phyloP scores from a whole-genome alignment of 2,888 invertebrate species.

The Tetropium fuscum region DNA sequence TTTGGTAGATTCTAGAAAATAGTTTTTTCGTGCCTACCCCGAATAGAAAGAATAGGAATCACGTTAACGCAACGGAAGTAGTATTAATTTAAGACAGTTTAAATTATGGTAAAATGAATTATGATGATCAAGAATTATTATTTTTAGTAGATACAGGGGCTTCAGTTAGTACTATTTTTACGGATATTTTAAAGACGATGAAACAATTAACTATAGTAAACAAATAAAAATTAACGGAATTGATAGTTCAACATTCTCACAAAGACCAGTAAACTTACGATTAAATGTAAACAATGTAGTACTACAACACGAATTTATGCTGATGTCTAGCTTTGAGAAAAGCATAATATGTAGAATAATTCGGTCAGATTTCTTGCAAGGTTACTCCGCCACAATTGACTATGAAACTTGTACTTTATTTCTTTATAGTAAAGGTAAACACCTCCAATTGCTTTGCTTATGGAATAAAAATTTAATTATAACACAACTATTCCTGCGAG shows the following conservation, averaged over 20 bases:
- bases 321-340: background rate
- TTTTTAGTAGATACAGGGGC: conserved; percentile 28
- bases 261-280: conserved; percentile 12
- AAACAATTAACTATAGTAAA: conserved; percentile 9
- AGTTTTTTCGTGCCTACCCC: too few species aligned
- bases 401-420: conserved; percentile 14
- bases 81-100: conserved; percentile 2
- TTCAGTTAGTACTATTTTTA: conserved; percentile 25
- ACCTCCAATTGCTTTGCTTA: background rate
- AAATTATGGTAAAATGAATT: conserved; percentile 24
- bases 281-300: conserved; percentile 8
- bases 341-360: conserved; percentile 19
- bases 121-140: background rate
- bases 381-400: conserved; percentile 18
- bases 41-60: too few species aligned
- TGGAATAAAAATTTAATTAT: background rate
- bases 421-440: background rate
- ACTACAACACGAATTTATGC: conserved; percentile 14
- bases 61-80: background rate
- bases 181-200: conserved; percentile 3
- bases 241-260: conserved; percentile 7
- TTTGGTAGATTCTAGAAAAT: too few species aligned
- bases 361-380: conserved; percentile 21
- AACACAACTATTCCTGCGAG: background rate
- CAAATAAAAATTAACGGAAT: conserved; percentile 22